A percentile compares a stretch with the other conserved stretches of the same genome.
Conservation (phyloP, 2,113 vertebrate species). For the Rafetus swinhoei region DNA sequence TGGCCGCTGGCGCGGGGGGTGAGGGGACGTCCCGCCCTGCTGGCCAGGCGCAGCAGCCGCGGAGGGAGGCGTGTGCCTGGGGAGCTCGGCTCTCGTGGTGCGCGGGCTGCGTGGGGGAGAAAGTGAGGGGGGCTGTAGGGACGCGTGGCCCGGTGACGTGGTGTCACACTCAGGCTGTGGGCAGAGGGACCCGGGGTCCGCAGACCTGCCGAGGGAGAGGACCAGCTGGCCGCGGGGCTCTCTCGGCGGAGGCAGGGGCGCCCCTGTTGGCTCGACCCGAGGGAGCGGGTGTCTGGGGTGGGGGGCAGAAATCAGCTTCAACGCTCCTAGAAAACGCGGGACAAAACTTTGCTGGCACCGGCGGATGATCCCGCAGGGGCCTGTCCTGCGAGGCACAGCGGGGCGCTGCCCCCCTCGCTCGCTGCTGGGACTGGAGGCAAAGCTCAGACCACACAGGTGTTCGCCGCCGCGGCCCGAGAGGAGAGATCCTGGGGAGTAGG, state of each 20-base stretch:
- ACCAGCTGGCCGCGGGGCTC: not conserved
- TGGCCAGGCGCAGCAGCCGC: no score
- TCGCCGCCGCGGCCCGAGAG: not conserved
- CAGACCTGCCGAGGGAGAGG: not conserved
- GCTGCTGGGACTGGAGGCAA: not conserved
- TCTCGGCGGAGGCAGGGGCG: constrained; percentile 65
- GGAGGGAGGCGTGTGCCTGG: no score
- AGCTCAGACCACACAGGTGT: not conserved
- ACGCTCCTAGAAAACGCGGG: not conserved
- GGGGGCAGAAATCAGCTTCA: constrained; percentile 1
- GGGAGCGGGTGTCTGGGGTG: no score
- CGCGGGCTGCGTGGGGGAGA: not conserved
- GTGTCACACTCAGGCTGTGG: not conserved
- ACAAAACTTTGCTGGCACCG: constrained; percentile 56
- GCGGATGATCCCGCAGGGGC: not conserved
- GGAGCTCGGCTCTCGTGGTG: no score
- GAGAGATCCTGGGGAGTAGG: not conserved
- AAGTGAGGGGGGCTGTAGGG: not conserved
- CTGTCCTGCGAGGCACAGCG: fast-evolving
- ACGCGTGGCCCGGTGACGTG: not conserved
- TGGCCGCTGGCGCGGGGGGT: no score
- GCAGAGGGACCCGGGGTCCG: no score
- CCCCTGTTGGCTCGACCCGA: constrained; percentile 77
- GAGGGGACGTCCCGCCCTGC: no score
- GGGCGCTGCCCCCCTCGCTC: not conserved